Percentiles rank a stretch among this genome's conserved stretches.
phyloP scores from a whole-genome alignment of 2,113 vertebrate genomes.

The Sylvietta virens region DNA sequence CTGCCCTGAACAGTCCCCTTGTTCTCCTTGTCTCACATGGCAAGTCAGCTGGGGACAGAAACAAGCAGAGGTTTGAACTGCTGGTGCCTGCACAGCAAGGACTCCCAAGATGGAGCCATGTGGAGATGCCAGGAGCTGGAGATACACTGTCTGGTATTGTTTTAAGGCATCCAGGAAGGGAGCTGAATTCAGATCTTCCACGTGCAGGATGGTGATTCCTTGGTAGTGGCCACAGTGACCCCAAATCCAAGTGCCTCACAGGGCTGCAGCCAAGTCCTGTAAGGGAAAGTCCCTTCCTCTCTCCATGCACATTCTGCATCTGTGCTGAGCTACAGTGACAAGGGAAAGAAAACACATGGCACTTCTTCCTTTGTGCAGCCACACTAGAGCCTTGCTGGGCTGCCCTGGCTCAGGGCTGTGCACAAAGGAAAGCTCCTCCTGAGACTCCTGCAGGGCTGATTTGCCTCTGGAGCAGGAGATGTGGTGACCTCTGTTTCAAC shows the following conservation, averaged over 20 bases:
- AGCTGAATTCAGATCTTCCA: background rate
- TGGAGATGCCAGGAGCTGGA: background rate
- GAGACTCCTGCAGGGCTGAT: background rate
- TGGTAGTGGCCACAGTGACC: background rate
- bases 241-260: fast-evolving
- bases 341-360: background rate
- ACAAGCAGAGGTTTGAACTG: background rate
- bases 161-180: background rate
- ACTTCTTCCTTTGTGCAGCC: background rate
- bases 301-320: fast-evolving
- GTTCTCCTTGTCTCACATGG: background rate
- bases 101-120: background rate
- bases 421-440: background rate
- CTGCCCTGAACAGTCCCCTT: background rate
- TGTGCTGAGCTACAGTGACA: background rate
- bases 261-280: fast-evolving
- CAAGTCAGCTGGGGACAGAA: background rate
- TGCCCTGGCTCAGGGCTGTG: background rate
- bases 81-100: background rate
- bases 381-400: background rate
- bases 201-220: background rate
- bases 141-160: background rate
- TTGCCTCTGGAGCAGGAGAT: background rate
- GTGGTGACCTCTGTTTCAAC: background rate
- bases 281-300: background rate